These are phyloP conservation scores for Julus scandinavius DNA, from an alignment of 2,888 invertebrate genomes.

Conservation along the genomic window DNA sequence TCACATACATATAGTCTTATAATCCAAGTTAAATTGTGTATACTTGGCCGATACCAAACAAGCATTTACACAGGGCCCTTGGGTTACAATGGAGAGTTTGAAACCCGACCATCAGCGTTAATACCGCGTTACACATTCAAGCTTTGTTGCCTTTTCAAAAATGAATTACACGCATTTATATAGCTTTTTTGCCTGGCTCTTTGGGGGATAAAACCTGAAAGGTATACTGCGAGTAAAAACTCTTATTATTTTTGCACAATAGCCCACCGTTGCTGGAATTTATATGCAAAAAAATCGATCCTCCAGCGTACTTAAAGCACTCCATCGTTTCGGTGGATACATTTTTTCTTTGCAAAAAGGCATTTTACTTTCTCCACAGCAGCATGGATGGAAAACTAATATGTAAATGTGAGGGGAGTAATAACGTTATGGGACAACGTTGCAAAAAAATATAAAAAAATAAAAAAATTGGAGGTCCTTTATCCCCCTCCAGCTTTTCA, in stretches of 20 bases:
- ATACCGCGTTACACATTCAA: conserved; percentile 26
- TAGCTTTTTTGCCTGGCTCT: conserved; percentile 22
- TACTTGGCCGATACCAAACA: not conserved
- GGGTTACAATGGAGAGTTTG: not conserved
- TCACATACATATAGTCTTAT: not conserved
- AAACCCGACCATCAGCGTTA: conserved; percentile 4
- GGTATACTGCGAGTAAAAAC: conserved; percentile 14
- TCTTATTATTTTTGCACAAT: conserved; percentile 23
- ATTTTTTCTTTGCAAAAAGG: not conserved
- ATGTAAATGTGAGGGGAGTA: not conserved
- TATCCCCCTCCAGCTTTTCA: conserved; percentile 16
- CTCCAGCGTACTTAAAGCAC: not conserved
- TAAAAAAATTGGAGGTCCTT: not conserved
- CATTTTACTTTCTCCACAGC: not conserved
- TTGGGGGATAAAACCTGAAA: conserved; percentile 30
- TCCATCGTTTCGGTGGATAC: not conserved
- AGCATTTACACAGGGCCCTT: not conserved
- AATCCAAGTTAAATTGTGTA: not conserved
- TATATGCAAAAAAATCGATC: conserved; percentile 38
- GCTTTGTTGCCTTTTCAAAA: conserved; percentile 42
- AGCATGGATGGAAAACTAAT: conserved; percentile 3
- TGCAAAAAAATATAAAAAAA: not conserved
- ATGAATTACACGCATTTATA: conserved; percentile 22
- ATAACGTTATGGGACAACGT: conserved; percentile 21
- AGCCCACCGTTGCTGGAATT: conserved; percentile 23